These are phyloP conservation scores for Odontomachus brunneus DNA, from an alignment of 1,140 invertebrate species.

Conservation along the genomic window DNA sequence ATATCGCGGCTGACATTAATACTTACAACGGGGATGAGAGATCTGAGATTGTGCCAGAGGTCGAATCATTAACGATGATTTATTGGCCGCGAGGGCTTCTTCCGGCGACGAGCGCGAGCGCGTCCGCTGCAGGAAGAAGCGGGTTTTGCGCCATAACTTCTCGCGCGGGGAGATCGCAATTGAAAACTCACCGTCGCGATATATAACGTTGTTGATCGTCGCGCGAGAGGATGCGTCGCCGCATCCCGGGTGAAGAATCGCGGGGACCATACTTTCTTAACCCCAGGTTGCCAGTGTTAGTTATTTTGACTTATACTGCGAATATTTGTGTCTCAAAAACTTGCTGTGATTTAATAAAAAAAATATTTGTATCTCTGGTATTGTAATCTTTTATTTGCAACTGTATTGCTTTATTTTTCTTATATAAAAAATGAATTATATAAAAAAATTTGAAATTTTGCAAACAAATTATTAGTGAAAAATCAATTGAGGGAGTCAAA, in stretches of 20 bases:
- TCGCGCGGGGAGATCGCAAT: constrained; percentile 43
- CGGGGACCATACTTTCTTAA: constrained; percentile 23
- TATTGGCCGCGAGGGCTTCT: constrained; percentile 56
- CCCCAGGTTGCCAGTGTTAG: too few relatives aligned
- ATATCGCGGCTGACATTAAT: constrained; percentile 63
- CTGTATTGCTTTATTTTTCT: too few relatives aligned
- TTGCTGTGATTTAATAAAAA: too few relatives aligned
- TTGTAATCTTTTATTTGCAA: too few relatives aligned
- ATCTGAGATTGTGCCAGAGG: constrained; percentile 60
- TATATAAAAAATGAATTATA: too few relatives aligned
- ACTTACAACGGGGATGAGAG: constrained; percentile 59
- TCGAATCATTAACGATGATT: constrained; percentile 63
- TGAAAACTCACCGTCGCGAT: constrained; percentile 56
- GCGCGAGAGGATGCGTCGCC: constrained; percentile 11
- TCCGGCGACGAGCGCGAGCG: constrained; percentile 50
- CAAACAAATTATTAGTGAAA: too few relatives aligned
- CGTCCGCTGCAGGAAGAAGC: constrained; percentile 37
- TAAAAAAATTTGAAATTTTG: too few relatives aligned
- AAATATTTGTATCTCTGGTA: too few relatives aligned
- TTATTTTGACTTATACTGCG: too few relatives aligned
- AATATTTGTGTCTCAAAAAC: too few relatives aligned
- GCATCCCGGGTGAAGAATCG: background rate
- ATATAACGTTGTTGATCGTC: constrained; percentile 57
- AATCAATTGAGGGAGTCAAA: too few relatives aligned
- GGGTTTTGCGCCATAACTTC: constrained; percentile 57